Evolutionary conservation across 2,888 invertebrate species (phyloP).

Genomic region (Tridacna gigas): DNA sequence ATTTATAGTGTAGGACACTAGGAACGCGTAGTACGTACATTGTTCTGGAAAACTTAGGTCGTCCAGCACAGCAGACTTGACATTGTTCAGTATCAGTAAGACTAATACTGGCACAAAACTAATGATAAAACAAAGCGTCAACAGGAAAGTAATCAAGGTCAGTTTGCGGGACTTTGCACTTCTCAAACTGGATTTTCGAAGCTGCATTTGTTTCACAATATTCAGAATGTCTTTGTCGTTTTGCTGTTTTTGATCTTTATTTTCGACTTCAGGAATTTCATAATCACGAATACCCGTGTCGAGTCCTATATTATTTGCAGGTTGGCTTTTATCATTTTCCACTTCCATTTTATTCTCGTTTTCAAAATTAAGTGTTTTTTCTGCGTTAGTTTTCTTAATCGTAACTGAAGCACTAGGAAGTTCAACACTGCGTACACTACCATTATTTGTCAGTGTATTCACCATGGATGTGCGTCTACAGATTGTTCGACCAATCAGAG

Average conservation of each 20-base stretch:
- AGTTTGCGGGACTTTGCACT: conserved; percentile 6
- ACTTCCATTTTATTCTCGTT: not conserved
- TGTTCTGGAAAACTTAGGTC: not conserved
- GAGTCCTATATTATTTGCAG: not conserved
- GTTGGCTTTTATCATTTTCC: not conserved
- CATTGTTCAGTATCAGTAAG: not conserved
- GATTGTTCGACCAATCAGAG: conserved; percentile 7
- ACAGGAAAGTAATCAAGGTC: conserved; percentile 16
- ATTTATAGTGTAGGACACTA: conserved; percentile 19
- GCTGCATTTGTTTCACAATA: conserved; percentile 1
- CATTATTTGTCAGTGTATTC: not conserved
- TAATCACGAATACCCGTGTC: not conserved
- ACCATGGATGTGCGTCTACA: conserved; percentile 5
- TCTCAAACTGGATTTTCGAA: not conserved
- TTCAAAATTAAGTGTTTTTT: not conserved
- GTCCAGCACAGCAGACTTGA: not conserved
- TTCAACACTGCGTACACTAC: not conserved
- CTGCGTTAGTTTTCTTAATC: not conserved
- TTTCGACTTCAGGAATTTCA: not conserved
- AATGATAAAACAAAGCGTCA: conserved; percentile 6
- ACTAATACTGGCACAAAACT: conserved; percentile 4
- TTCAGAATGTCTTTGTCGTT: not conserved
- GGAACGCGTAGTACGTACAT: conserved; percentile 1
- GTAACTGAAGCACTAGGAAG: not conserved
- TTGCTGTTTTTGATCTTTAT: not conserved